Evolutionary conservation across 2,797 vertebrate genomes (phyloP), one percentile per base, ranked within the genome.

Genomic region (Octomys mimax): DNA sequence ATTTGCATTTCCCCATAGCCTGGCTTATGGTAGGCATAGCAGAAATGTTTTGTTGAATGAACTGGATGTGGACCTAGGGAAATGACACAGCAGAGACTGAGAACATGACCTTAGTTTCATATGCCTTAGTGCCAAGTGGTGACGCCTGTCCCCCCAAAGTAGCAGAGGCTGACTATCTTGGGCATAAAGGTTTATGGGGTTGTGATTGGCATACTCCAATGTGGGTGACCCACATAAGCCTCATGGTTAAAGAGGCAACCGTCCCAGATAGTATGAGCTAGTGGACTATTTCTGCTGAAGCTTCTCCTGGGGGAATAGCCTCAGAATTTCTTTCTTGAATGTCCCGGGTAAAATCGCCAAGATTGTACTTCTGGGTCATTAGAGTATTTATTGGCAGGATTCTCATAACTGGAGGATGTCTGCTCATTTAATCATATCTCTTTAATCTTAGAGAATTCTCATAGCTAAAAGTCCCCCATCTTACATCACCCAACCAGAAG

Each of bases 391-490:
- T 31, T 78, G 75, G 66, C 89, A 85, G 66, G 42, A 84, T 84
- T 79, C 87, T 90, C 89, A 52, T 66, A 88, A 89, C 78, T 78
- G 79, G 80, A 71, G 71, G 84, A 91, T 8, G 6, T 80, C 82
- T 82, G 16, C 89, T 83, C 75, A 84, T 81, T 97, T 90, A 89
- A 92, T 89, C 95, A 54, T 98, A 64, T 97, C 96, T 98, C 81
- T 96, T 97, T 95, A 94, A 93, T 96, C 96, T 86, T 96, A 99
- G 99, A 99, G 98, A 97, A 98, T 99, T 87, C 90, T 99, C 85
- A 39, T 98, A 94, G 86, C 98, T 61, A 96, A 99, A 98, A 99
- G 99, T 68, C 99, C 99, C n/a, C 98, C 99, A 14, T 87, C 98
- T 3, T 99, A 99, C 96, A 91, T 99, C 97, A 96, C 64, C 12